Evolutionary conservation across 2,113 vertebrate genomes (phyloP).

Genomic region (Salvelinus sp.): DNA sequence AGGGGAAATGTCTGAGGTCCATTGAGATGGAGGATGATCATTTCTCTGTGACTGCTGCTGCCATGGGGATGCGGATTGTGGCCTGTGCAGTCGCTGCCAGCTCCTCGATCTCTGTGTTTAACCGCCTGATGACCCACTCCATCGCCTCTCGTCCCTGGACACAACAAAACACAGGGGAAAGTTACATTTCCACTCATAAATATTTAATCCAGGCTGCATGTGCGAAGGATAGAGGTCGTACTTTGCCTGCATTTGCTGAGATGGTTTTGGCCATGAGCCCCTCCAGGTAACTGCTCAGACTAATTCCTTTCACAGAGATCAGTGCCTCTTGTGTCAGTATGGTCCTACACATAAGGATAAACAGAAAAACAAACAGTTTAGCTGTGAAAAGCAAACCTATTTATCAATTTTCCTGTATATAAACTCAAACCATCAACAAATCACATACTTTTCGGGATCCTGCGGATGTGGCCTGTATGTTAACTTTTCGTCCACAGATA

Average conservation of each 20-base stretch:
- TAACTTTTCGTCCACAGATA: conserved; percentile 94
- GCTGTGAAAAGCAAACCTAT: background rate
- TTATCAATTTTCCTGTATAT: conserved; percentile 32
- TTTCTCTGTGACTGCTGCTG: conserved; percentile 87
- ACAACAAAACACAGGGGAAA: background rate
- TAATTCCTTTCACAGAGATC: conserved; percentile 95
- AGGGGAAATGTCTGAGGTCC: conserved; percentile 32
- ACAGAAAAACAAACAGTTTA: conserved; percentile 41
- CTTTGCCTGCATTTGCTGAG: conserved; percentile 91
- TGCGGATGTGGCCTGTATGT: conserved; percentile 92
- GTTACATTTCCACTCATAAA: background rate
- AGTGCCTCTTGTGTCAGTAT: conserved; percentile 93
- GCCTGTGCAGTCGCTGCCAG: conserved; percentile 86
- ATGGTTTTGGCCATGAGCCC: conserved; percentile 94
- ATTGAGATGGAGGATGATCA: conserved; percentile 64
- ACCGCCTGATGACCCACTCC: conserved; percentile 94
- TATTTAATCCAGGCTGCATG: background rate
- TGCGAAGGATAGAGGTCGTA: conserved; percentile 49
- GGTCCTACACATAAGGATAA: conserved; percentile 75
- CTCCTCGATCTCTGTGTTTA: conserved; percentile 93
- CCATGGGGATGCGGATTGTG: conserved; percentile 85
- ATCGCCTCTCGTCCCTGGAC: conserved; percentile 92
- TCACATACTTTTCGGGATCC: conserved; percentile 82
- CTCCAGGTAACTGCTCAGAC: conserved; percentile 94
- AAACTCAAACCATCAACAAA: background rate